Conservation (phyloP, 2,113 vertebrate species). For the Engraulis encrasicolus region DNA sequence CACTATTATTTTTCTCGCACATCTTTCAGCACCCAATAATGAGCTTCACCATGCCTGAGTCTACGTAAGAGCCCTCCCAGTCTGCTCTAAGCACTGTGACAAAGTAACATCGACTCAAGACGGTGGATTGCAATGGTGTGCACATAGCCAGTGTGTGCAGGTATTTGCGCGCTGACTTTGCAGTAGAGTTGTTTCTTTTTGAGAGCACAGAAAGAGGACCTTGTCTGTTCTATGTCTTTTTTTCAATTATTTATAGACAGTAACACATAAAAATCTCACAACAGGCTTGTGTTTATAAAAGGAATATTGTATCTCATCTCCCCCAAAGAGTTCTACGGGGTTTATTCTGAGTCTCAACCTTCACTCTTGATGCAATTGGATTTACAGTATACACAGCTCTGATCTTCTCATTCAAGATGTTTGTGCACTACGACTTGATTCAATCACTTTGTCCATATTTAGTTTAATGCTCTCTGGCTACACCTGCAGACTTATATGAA, state of each 20-base stretch:
- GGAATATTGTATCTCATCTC: background rate
- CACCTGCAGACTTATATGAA: background rate
- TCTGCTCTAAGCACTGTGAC: background rate
- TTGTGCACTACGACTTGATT: background rate
- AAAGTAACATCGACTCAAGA: background rate
- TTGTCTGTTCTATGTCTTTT: background rate
- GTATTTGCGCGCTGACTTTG: background rate
- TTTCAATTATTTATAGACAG: background rate
- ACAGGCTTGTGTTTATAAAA: background rate
- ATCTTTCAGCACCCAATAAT: background rate
- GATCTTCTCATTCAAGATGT: background rate
- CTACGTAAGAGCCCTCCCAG: background rate
- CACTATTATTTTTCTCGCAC: background rate
- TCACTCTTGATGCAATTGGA: background rate
- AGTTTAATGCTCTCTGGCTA: background rate
- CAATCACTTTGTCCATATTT: background rate
- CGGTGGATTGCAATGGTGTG: conserved; percentile 1
- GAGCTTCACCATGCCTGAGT: background rate
- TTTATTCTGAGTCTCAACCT: background rate
- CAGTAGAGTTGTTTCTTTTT: background rate
- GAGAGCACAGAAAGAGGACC: background rate
- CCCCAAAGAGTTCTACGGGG: background rate
- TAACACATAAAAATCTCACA: background rate
- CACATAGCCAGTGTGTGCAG: background rate
- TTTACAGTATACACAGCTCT: background rate